Percentiles rank a stretch among this genome's conserved stretches.
These are phyloP conservation scores for Fragariocoptes setiger DNA, from an alignment of 1,140 invertebrate species.

Conservation along the genomic window DNA sequence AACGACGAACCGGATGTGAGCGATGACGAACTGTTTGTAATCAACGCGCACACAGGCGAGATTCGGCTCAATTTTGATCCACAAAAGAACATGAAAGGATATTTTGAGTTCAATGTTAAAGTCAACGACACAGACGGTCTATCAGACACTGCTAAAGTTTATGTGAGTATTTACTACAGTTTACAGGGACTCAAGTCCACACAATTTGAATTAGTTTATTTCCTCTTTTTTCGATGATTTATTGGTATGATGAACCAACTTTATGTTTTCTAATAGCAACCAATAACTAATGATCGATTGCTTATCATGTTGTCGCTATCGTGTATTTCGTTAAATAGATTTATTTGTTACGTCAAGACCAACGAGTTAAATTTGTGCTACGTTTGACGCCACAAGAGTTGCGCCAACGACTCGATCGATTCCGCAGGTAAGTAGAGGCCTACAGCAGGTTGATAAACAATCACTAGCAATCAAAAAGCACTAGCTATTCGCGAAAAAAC, in stretches of 20 bases:
- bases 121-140: conserved; percentile 53
- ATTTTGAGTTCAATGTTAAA: conserved; percentile 60
- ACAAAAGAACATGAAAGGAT: conserved; percentile 79
- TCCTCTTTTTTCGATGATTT: conserved; percentile 3
- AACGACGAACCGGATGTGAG: conserved; percentile 44
- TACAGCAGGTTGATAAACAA: too few species aligned
- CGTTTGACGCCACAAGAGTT: conserved; percentile 54
- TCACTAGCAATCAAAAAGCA: too few species aligned
- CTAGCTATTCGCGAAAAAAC: too few species aligned
- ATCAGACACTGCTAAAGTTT: conserved; percentile 18
- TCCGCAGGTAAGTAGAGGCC: conserved; percentile 33
- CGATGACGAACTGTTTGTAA: conserved; percentile 40
- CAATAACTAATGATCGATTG: too few species aligned
- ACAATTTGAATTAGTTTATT: conserved; percentile 1
- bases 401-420: conserved; percentile 36
- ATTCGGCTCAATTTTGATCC: conserved; percentile 72
- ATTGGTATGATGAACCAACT: background rate
- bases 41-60: conserved; percentile 41
- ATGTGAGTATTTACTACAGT: conserved; percentile 13
- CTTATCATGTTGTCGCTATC: too few species aligned
- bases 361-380: conserved; percentile 64
- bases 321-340: conserved; percentile 23
- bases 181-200: conserved; percentile 3
- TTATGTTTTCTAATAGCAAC: background rate
- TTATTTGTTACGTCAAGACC: conserved; percentile 63